phyloP scores from a whole-genome alignment of 1,140 invertebrate species.

The Ceratosolen solmsi region DNA sequence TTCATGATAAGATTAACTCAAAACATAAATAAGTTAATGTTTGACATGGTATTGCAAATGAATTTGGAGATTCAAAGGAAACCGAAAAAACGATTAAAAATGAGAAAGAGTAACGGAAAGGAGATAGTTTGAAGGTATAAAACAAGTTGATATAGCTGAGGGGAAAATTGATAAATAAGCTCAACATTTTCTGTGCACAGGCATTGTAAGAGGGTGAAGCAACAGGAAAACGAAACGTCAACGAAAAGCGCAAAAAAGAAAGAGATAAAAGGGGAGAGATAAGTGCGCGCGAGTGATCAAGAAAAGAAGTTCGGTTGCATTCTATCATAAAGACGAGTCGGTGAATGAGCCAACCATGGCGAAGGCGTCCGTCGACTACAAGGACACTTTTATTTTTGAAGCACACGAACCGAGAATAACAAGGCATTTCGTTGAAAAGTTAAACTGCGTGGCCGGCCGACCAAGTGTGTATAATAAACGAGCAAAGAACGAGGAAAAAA shows the following conservation, averaged over 20 bases:
- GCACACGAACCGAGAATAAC: background rate
- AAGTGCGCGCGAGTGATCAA: background rate
- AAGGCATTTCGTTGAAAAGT: background rate
- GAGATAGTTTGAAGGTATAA: no score
- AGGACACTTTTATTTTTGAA: background rate
- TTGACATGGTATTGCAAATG: no score
- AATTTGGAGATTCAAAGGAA: no score
- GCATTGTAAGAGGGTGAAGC: background rate
- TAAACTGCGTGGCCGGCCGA: background rate
- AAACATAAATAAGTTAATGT: no score
- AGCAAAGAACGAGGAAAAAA: background rate
- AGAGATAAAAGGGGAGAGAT: no score
- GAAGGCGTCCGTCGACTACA: background rate
- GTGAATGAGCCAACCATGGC: background rate
- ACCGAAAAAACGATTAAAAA: no score
- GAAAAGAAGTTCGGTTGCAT: background rate
- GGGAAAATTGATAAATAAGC: background rate
- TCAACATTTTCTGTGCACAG: background rate
- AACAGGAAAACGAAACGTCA: background rate
- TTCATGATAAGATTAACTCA: no score
- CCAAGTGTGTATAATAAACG: conserved; percentile 12
- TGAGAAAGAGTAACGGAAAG: no score
- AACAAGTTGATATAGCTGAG: no score
- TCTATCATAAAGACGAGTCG: background rate
- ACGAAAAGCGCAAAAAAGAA: background rate